Evolutionary conservation across 2,113 vertebrate species (phyloP), one percentile per base, ranked within the genome.

Genomic region (Steatornis caripensis): DNA sequence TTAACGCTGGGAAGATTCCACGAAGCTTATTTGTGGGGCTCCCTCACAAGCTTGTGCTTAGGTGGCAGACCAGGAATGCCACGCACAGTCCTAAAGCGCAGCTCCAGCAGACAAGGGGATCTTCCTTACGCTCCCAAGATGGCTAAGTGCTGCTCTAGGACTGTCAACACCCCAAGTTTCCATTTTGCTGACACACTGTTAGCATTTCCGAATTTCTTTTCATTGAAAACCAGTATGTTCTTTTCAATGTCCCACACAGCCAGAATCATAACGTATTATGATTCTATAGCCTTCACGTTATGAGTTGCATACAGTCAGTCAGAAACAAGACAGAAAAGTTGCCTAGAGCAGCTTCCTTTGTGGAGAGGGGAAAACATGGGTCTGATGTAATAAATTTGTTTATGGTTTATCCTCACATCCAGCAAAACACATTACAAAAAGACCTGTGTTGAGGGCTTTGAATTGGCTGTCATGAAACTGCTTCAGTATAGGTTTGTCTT

Each of bases 71-170:
- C 27, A 62, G 46, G 36, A 75, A 26, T 19, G 45, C 34, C 43
- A 45, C 0, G 0, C 32, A 34, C 6, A n/a, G 8, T 27, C 43
- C 68, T 46, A 18, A 57, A 39, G 55, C 1, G 1, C 46, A 62
- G 41, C 43, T 75, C 46, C 60, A 49, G 54, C 55, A 76, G 54
- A 62, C 36, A 68, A 54, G 20, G 6, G 14, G 39, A 68, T 54
- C 12, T 34, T 79, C n/a, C 32, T 49, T 12, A 49, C 0, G 2
- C 71, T 61, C 54, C 36, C 54, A 46, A 36, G 24, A 27, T 27
- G 7, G 29, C 2, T 14, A 49, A 75, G 29, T 49, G 48, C 36
- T 62, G 48, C 21, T 75, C 48, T 75, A 57, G 43, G 24, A 23
- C 45, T 36, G 29, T 12, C 34, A 64, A 23, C 29, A 29, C 15